Conservation (phyloP, 2,113 vertebrate genomes). For the Pterocles gutturalis region DNA sequence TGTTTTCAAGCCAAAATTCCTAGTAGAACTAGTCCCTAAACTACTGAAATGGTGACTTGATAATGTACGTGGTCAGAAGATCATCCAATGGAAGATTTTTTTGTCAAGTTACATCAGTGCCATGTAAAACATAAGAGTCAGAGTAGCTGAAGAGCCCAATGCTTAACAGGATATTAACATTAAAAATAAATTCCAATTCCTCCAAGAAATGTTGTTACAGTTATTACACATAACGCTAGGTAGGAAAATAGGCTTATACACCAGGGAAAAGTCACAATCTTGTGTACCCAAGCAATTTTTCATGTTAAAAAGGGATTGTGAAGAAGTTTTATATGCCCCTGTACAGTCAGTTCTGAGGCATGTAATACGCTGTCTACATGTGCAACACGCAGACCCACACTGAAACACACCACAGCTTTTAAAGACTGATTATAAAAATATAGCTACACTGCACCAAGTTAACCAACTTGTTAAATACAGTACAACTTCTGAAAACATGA, state of each 20-base stretch:
- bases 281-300: not conserved
- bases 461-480: not conserved
- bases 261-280: not conserved
- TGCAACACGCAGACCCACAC: not conserved
- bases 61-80: not conserved
- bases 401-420: not conserved
- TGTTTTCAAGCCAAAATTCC: constrained; percentile 31
- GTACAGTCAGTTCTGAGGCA: not conserved
- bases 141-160: not conserved
- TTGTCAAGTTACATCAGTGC: not conserved
- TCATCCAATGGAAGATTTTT: not conserved
- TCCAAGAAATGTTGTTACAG: not conserved
- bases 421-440: not conserved
- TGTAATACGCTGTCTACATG: rapidly evolving
- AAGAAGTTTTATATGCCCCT: not conserved
- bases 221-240: rapidly evolving
- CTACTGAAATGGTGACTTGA: constrained; percentile 68
- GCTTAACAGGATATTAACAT: not conserved
- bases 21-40: not conserved
- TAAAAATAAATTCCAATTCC: not conserved
- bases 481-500: not conserved
- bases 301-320: rapidly evolving
- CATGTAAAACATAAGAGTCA: not conserved
- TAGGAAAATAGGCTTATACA: not conserved
- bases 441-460: not conserved